phyloP scores from a whole-genome alignment of 2,888 invertebrate species.

The Diarsia brunnea region DNA sequence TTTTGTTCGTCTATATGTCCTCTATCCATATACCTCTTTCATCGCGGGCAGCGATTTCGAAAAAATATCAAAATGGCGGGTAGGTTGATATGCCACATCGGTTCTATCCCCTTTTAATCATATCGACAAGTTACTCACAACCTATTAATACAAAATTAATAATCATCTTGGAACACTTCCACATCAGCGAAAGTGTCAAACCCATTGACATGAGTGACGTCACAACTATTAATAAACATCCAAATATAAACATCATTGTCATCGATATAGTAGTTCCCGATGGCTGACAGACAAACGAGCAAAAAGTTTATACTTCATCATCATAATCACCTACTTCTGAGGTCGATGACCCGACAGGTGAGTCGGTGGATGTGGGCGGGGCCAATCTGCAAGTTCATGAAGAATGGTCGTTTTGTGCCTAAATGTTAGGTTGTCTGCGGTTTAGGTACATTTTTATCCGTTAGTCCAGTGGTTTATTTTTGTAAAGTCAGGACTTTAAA shows the following conservation, averaged over 20 bases:
- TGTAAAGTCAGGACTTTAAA: too few species aligned
- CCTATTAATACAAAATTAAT: slow-evolving; percentile 19
- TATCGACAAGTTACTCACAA: not conserved
- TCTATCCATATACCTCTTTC: too few species aligned
- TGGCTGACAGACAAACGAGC: slow-evolving; percentile 33
- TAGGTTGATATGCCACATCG: too few species aligned
- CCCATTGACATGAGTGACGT: slow-evolving; percentile 21
- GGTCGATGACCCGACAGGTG: slow-evolving; percentile 39
- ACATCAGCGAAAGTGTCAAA: slow-evolving; percentile 44
- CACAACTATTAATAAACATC: slow-evolving; percentile 25
- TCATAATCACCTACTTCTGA: slow-evolving; percentile 53
- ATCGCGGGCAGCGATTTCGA: too few species aligned
- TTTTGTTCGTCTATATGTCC: too few species aligned
- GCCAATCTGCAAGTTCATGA: slow-evolving; percentile 21
- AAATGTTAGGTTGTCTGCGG: not conserved
- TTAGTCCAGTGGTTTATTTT: slow-evolving; percentile 4
- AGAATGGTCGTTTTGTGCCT: slow-evolving; percentile 40
- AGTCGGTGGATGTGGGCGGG: slow-evolving; percentile 50
- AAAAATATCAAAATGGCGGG: too few species aligned
- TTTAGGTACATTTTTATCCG: not conserved
- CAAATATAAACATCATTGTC: slow-evolving; percentile 34
- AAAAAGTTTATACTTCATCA: slow-evolving; percentile 49
- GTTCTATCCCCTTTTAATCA: too few species aligned
- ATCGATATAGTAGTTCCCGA: slow-evolving; percentile 10
- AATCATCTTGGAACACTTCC: slow-evolving; percentile 36